Evolutionary conservation across 2,888 invertebrate genomes (phyloP), one percentile per base, ranked within the genome.

Genomic region (Spilarctia lutea): DNA sequence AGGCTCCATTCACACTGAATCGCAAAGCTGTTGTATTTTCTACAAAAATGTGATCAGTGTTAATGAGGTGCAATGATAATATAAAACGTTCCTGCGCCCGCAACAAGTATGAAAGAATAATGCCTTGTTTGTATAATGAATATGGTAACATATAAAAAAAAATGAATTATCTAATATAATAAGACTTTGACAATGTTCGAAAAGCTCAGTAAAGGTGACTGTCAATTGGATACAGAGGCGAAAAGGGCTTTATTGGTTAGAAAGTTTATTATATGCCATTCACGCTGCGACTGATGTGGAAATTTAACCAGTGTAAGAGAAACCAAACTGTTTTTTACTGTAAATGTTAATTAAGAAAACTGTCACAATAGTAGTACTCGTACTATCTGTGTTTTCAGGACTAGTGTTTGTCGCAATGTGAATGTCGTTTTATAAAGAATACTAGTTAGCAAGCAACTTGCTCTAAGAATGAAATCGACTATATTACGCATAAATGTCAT

Each of bases 51-150:
- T 79, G 73, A 60, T 65, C 42, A 73, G 76, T 80, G 73, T 77
- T 56, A 76, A 78, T 72, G 68, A 65, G 72, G 67, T 35, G 74
- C 67, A 66, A 30, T 30, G 48, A 74, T 68, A n/a, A 71, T 6
- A 60, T 52, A 13, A 77, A 80, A 75, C 73, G 79, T 68, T 79
- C 75, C 86, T 89, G 88, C 92, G 91, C 81, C 86, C 87, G 88
- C 90, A 88, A 84, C 89, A 86, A 84, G 86, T 88, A 89, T 90
- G 90, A 89, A 91, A 90, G 91, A 92, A 91, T 91, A 85, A 94
- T 94, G 94, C 94, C 95, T 94, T 86, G 85, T 81, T 85, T 95
- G 94, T 94, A 91, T 94, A 94, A 94, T 94, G 91, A 94, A 94
- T 82, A 85, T 85, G 84, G 82, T 85, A 85, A 85, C 84, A 85